Percentiles rank a stretch among this genome's conserved stretches.
Evolutionary conservation across 2,797 vertebrate genomes (phyloP).

Genomic region (Anomalospiza imberbis): DNA sequence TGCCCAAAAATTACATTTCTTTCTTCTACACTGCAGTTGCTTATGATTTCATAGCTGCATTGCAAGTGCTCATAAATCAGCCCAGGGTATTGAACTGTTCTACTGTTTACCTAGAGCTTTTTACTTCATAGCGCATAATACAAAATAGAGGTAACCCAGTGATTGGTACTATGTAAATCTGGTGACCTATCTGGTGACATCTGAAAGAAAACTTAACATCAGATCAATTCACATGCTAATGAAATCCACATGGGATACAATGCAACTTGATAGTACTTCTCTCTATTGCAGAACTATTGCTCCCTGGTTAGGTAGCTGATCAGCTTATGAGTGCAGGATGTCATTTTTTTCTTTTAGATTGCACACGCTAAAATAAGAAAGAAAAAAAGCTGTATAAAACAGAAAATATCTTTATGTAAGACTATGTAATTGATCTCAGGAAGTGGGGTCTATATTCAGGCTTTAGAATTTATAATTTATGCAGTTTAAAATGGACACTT

Average conservation of each 20-base stretch:
- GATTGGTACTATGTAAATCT: background rate
- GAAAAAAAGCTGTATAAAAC: background rate
- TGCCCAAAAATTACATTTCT: background rate
- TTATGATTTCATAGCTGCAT: background rate
- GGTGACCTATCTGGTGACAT: background rate
- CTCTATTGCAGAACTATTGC: background rate
- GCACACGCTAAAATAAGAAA: background rate
- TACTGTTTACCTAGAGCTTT: background rate
- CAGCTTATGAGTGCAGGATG: background rate
- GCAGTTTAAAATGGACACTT: background rate
- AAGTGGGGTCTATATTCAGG: background rate
- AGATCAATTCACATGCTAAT: background rate
- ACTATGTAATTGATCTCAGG: background rate
- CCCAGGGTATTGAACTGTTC: background rate
- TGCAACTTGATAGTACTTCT: background rate
- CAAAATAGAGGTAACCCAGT: background rate
- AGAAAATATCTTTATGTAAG: background rate
- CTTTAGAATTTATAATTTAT: background rate
- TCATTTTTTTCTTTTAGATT: background rate
- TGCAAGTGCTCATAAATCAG: background rate
- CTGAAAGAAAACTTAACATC: background rate
- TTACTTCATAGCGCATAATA: background rate
- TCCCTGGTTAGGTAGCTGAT: background rate
- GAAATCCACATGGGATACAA: background rate
- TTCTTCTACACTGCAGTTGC: background rate